Percentiles rank a stretch among this genome's conserved stretches.
phyloP scores from a whole-genome alignment of 2,797 vertebrate genomes.

The Thaleichthys pacificus region DNA sequence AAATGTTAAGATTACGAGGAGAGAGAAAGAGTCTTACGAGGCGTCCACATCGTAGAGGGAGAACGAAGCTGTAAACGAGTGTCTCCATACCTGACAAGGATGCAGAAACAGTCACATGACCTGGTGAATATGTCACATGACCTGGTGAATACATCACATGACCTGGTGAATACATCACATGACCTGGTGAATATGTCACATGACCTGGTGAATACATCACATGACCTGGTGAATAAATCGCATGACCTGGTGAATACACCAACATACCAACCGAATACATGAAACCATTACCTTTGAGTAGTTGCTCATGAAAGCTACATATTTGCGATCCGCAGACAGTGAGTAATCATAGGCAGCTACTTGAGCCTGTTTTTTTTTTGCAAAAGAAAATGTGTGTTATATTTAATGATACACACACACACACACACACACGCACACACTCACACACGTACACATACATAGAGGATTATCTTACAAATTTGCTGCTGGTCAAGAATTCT shows the following conservation, averaged over 20 bases:
- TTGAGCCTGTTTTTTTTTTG: constrained; percentile 67
- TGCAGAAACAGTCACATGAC: not conserved
- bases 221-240: not conserved
- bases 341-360: constrained; percentile 80
- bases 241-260: not conserved
- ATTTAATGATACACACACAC: not conserved
- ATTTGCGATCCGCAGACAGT: constrained; percentile 83
- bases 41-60: constrained; percentile 77
- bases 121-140: not conserved
- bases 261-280: constrained; percentile 5
- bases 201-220: not conserved
- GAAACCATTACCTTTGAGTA: constrained; percentile 82
- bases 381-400: not conserved
- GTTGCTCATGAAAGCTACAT: constrained; percentile 88
- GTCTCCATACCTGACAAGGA: constrained; percentile 84
- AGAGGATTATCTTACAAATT: constrained; percentile 75
- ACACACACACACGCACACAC: not conserved
- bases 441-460: not conserved
- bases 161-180: not conserved
- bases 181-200: not conserved
- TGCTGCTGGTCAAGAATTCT: constrained; percentile 73
- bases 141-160: not conserved
- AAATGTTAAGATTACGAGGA: not conserved
- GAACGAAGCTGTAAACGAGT: constrained; percentile 89
- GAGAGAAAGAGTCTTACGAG: constrained; percentile 67